Evolutionary conservation across 2,888 invertebrate species (phyloP), one percentile per base, ranked within the genome.

Genomic region (Tetragonisca angustula): DNA sequence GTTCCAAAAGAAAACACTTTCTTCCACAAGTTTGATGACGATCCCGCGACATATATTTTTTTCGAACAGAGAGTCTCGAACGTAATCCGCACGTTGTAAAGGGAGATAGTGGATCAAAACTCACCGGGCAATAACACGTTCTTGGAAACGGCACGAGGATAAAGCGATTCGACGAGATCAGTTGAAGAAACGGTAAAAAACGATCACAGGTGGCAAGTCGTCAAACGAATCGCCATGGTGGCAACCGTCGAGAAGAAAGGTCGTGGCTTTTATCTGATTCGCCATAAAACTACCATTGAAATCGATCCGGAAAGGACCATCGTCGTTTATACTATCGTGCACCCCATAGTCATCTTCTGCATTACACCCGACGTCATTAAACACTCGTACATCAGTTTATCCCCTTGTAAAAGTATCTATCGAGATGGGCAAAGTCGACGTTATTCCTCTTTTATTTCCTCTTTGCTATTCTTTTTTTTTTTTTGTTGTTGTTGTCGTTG

Each of bases 281-380:
- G 62, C 86, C 88, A 87, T 89, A 88, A 91, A 92, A 90, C 84
- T 90, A 85, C 88, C 87, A 89, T 90, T 83, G 87, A 81, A 80
- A 79, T 81, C 83, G 85, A 85, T 67, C 86, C 59, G 61, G 67
- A 65, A 59, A 78, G 75, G 70, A 59, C 69, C 67, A 77, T 88
- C 86, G 65, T 67, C 90, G 81, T 88, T 86, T 78, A 81, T 81
- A 81, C 78, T 27, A 27, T 61, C 74, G 49, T 70, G 75, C 62
- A 71, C 69, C 19, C 70, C 43, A 78, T 56, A 43, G 49, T 70
- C 59, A 49, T 56, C 72, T 76, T 76, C 64, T 72, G 72, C 87
- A 83, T 89, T 79, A 83, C 82, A 82, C 80, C 71, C 88, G 67
- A 78, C 81, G 81, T 88, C 90, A 91, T 91, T 91, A 91, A 92